Evolutionary conservation across 2,113 vertebrate genomes (phyloP).

Genomic region (Odobenus rosmarus): DNA sequence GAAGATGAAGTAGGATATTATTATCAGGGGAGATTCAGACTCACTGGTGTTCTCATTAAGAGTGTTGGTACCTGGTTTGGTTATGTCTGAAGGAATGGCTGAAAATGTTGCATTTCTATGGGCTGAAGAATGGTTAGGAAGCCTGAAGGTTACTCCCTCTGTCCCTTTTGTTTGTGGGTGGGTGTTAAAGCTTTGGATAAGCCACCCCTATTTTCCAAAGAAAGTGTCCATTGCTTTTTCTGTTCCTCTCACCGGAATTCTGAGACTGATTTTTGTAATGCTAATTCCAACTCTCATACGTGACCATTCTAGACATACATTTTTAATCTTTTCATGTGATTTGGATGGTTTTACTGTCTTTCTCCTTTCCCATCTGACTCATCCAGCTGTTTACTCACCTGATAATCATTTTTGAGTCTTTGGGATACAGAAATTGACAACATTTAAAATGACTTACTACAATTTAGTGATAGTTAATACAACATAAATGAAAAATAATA

Average conservation of each 20-base stretch:
- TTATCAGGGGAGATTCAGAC: neutral
- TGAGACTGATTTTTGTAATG: neutral
- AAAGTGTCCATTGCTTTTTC: neutral
- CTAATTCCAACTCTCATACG: neutral
- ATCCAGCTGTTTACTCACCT: neutral
- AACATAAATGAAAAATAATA: neutral
- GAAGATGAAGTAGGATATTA: neutral
- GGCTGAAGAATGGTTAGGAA: neutral
- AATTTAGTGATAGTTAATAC: neutral
- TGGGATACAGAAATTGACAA: neutral
- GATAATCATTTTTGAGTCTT: constrained; percentile 41
- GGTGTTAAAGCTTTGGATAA: neutral
- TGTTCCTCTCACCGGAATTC: neutral
- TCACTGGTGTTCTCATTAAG: neutral
- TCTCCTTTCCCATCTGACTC: neutral
- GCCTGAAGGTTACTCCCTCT: neutral
- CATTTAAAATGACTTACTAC: constrained; percentile 21
- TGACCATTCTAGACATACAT: neutral
- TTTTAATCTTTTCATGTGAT: neutral
- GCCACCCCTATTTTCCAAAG: neutral
- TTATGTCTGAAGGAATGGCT: neutral
- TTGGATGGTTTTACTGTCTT: neutral
- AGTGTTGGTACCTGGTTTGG: neutral
- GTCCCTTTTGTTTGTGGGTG: neutral
- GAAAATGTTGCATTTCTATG: neutral